Conservation (phyloP, 2,888 invertebrate genomes). For the Spilosoma lubricipeda region DNA sequence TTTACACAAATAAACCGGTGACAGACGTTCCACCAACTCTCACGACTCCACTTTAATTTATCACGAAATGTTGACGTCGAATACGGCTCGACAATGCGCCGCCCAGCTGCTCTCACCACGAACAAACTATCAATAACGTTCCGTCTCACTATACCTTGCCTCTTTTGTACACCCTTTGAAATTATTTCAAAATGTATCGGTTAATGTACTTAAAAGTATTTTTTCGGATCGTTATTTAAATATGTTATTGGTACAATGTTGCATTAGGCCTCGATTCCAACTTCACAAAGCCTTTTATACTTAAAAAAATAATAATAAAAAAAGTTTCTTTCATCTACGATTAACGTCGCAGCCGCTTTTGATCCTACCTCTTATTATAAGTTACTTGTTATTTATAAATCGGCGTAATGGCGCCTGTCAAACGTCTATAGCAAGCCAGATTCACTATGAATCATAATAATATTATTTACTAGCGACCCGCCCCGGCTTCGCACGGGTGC, state of each 20-base stretch:
- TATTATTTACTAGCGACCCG: too few relatives aligned
- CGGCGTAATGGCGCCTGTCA: slow-evolving; percentile 39
- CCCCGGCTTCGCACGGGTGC: too few relatives aligned
- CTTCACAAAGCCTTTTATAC: slow-evolving; percentile 49
- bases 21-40: slow-evolving; percentile 40
- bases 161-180: neutral
- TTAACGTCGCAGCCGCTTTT: slow-evolving; percentile 59
- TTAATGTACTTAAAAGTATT: slow-evolving; percentile 18
- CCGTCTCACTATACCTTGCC: slow-evolving; percentile 12
- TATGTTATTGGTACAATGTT: slow-evolving; percentile 14
- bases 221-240: neutral
- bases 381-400: slow-evolving; percentile 55
- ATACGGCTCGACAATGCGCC: slow-evolving; percentile 46
- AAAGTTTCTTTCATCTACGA: slow-evolving; percentile 62
- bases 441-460: slow-evolving; percentile 27
- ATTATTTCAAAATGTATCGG: neutral
- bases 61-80: slow-evolving; percentile 50
- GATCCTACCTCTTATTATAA: slow-evolving; percentile 57
- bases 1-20: slow-evolving; percentile 34
- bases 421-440: slow-evolving; percentile 32
- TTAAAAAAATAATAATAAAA: slow-evolving; percentile 55
- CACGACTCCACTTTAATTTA: slow-evolving; percentile 51
- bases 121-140: neutral
- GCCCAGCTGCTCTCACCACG: slow-evolving; percentile 19
- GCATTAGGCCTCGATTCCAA: slow-evolving; percentile 38